Evolutionary conservation across 2,888 invertebrate species (phyloP).

Genomic region (Drosophila paramelanica): DNA sequence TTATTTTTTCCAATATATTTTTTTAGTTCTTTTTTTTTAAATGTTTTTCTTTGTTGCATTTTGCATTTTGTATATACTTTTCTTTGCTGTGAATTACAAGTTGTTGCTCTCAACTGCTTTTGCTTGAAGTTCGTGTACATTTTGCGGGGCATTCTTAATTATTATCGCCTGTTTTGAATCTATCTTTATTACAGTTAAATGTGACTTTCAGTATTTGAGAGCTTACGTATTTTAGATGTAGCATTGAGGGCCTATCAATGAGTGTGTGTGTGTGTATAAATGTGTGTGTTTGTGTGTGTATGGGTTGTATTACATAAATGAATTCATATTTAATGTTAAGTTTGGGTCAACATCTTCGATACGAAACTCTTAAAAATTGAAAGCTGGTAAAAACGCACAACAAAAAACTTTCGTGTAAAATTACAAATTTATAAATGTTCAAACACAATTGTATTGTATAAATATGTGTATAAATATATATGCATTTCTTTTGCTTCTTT

Average conservation of each 20-base stretch:
- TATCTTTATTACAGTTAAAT: constrained; percentile 29
- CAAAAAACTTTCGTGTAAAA: constrained; percentile 56
- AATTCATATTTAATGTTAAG: constrained; percentile 26
- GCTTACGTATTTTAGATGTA: constrained; percentile 48
- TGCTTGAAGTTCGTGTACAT: constrained; percentile 47
- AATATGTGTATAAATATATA: constrained; percentile 29
- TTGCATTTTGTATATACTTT: constrained; percentile 69
- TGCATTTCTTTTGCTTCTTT: constrained; percentile 3
- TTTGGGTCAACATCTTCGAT: constrained; percentile 36
- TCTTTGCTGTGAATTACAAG: constrained; percentile 68
- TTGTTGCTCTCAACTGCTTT: constrained; percentile 45
- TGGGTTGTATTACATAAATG: constrained; percentile 11
- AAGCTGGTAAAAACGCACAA: constrained; percentile 41
- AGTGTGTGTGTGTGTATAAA: constrained; percentile 10
- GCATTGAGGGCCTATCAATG: constrained; percentile 24
- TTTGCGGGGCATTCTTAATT: constrained; percentile 42
- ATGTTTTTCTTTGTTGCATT: constrained; percentile 64
- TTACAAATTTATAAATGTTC: constrained; percentile 47
- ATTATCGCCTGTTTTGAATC: constrained; percentile 36
- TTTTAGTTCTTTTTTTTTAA: constrained; percentile 61
- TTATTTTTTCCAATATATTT: constrained; percentile 78
- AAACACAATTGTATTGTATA: constrained; percentile 36
- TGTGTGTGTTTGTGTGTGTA: constrained; percentile 2
- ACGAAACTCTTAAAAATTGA: constrained; percentile 54
- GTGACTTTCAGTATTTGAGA: constrained; percentile 42